These are phyloP conservation scores for Tympanuchus pallidicinctus DNA, from an alignment of 2,113 vertebrate species.

Conservation along the genomic window DNA sequence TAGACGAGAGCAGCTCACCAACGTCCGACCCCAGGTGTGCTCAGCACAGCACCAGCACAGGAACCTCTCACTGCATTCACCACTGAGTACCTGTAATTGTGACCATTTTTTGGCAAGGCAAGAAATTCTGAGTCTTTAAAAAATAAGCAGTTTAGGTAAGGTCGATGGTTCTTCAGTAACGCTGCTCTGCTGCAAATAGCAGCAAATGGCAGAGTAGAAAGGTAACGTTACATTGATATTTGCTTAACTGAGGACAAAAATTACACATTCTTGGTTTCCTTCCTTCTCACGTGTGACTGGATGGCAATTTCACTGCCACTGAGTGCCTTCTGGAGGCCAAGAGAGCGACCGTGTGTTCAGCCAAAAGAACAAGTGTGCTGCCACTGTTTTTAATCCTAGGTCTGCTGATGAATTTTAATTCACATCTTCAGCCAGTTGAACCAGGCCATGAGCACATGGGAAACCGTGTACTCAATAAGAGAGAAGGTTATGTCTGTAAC, in stretches of 20 bases:
- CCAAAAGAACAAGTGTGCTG: background rate
- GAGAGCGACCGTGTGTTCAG: background rate
- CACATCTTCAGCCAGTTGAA: background rate
- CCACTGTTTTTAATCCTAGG: background rate
- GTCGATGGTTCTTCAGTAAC: background rate
- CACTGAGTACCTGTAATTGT: background rate
- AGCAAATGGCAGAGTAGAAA: background rate
- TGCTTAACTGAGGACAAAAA: background rate
- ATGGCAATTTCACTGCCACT: background rate
- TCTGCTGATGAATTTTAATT: background rate
- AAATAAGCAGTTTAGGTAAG: background rate
- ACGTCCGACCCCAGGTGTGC: background rate
- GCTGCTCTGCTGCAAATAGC: background rate
- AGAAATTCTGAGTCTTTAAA: background rate
- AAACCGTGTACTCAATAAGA: background rate
- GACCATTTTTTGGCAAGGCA: background rate
- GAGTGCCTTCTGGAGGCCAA: background rate
- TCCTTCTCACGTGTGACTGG: background rate
- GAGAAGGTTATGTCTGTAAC: background rate
- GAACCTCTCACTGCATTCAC: background rate
- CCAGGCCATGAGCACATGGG: background rate
- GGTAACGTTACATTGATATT: background rate
- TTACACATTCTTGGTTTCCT: background rate
- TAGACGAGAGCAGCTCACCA: background rate
- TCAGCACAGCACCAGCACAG: accelerated